Evolutionary conservation across 2,888 invertebrate genomes (phyloP).

Genomic region (Ophioninae sp.): DNA sequence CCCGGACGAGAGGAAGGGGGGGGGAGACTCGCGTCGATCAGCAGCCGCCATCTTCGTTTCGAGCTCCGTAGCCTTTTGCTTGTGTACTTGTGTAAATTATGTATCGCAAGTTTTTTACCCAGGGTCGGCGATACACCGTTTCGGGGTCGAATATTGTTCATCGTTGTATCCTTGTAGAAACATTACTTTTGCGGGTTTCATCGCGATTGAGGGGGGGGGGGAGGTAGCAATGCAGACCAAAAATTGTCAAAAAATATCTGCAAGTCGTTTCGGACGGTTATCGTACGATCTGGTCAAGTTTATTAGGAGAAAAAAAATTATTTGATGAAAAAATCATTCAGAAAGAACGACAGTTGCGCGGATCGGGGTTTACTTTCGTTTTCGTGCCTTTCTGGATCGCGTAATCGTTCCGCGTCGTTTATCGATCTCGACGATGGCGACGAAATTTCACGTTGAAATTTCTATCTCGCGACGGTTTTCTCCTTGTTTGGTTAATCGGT

Average conservation of each 20-base stretch:
- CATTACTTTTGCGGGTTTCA: not conserved
- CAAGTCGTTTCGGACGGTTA: not conserved
- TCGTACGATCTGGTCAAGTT: no score
- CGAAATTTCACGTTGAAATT: not conserved
- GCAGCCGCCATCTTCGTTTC: slow-evolving; percentile 51
- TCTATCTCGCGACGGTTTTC: not conserved
- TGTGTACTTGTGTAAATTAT: slow-evolving; percentile 8
- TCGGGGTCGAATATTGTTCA: slow-evolving; percentile 8
- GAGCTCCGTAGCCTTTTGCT: slow-evolving; percentile 42
- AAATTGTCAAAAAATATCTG: not conserved
- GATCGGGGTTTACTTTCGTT: not conserved
- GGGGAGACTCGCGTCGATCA: slow-evolving; percentile 34
- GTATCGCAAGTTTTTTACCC: slow-evolving; percentile 23
- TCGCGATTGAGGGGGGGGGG: not conserved
- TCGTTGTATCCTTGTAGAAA: slow-evolving; percentile 41
- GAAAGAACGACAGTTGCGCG: no score
- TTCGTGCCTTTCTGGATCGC: not conserved
- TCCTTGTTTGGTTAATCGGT: not conserved
- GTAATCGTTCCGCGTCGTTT: not conserved
- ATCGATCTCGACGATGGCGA: not conserved
- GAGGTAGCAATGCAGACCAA: not conserved
- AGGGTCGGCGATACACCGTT: slow-evolving; percentile 21
- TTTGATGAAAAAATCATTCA: no score
- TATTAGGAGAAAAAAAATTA: no score
- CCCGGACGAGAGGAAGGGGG: not conserved